phyloP scores from a whole-genome alignment of 2,888 invertebrate species.

The Erebia ligea region DNA sequence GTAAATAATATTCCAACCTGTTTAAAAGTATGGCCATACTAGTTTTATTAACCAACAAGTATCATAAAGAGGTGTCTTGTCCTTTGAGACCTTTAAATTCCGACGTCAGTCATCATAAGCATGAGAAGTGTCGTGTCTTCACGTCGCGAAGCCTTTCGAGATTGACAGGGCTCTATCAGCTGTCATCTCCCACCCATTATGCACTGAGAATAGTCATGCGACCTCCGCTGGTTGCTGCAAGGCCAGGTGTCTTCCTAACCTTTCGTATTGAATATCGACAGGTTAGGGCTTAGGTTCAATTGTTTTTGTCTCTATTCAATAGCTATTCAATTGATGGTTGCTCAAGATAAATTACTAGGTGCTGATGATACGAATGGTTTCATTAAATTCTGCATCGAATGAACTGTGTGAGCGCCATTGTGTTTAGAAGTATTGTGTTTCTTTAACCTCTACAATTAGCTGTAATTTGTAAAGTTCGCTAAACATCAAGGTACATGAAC shows the following conservation, averaged over 20 bases:
- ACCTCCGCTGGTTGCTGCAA: constrained; percentile 63
- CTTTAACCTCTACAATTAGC: not conserved
- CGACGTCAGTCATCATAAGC: constrained; percentile 6
- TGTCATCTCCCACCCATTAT: constrained; percentile 75
- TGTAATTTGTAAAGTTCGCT: not conserved
- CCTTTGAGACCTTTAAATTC: constrained; percentile 19
- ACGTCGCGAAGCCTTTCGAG: constrained; percentile 13
- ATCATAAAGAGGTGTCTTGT: not conserved
- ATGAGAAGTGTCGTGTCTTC: constrained; percentile 22
- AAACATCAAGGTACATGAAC: constrained; percentile 6
- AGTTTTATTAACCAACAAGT: not conserved
- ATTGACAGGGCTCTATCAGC: constrained; percentile 58
- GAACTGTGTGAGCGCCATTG: not conserved
- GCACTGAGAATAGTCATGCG: constrained; percentile 63
- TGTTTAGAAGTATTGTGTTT: constrained; percentile 3
- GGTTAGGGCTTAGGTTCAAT: constrained; percentile 42
- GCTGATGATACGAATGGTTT: constrained; percentile 14
- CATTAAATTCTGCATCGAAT: constrained; percentile 3
- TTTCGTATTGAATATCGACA: constrained; percentile 58
- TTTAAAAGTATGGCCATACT: not conserved
- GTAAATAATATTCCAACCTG: not conserved
- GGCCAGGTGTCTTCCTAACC: constrained; percentile 58
- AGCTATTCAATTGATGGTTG: constrained; percentile 40
- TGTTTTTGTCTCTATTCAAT: constrained; percentile 43
- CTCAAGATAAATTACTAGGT: constrained; percentile 31